Evolutionary conservation across 2,113 vertebrate genomes (phyloP).

Genomic region (Chitala chitala): DNA sequence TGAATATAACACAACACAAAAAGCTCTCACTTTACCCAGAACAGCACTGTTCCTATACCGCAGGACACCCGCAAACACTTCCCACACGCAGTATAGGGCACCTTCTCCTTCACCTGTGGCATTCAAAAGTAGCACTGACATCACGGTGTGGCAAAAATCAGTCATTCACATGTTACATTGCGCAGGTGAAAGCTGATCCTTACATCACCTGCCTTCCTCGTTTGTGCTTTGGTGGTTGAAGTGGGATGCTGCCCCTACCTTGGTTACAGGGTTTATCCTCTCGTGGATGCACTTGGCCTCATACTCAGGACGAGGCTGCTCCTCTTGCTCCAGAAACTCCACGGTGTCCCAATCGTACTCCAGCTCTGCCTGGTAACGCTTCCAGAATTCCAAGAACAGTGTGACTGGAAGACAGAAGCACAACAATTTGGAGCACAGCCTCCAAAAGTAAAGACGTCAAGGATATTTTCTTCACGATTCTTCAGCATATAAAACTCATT

Average conservation of each 20-base stretch:
- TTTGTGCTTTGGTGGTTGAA: background rate
- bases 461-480: too few species aligned
- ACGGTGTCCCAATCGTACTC: constrained; percentile 91
- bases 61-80: constrained; percentile 78
- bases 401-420: constrained; percentile 64
- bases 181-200: too few species aligned
- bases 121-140: constrained; percentile 22
- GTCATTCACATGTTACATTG: too few species aligned
- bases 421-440: background rate
- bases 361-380: constrained; percentile 80
- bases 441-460: background rate
- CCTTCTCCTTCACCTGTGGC: constrained; percentile 73
- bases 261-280: constrained; percentile 74
- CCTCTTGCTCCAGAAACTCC: constrained; percentile 83
- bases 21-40: constrained; percentile 74
- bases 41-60: constrained; percentile 82
- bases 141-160: too few species aligned
- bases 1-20: background rate
- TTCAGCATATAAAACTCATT: background rate
- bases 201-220: background rate
- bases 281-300: constrained; percentile 75
- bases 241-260: constrained; percentile 46
- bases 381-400: constrained; percentile 91
- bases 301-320: constrained; percentile 79
- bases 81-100: constrained; percentile 79